These are phyloP conservation scores for Oopsacas minuta DNA, from an alignment of 37 sponge, comb jelly and placozoan species.

Conservation along the genomic window DNA sequence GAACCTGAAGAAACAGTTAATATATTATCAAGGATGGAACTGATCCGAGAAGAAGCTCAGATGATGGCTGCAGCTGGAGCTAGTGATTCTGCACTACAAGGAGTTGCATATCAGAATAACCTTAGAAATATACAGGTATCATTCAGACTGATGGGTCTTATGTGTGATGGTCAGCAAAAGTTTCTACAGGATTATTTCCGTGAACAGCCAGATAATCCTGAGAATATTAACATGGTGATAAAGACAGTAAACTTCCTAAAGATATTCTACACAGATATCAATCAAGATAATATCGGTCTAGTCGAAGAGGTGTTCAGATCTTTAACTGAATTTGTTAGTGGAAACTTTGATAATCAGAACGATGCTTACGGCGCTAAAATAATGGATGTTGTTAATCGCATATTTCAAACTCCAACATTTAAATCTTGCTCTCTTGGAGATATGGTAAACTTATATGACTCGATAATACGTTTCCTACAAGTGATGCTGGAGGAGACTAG, in stretches of 20 bases:
- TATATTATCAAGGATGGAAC: not conserved
- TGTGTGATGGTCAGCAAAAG: conserved; percentile 64
- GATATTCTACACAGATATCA: conserved; percentile 26
- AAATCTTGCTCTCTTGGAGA: not conserved
- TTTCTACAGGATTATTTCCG: conserved; percentile 49
- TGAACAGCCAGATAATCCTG: conserved; percentile 49
- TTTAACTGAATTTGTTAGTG: conserved; percentile 19
- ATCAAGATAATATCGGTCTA: conserved; percentile 39
- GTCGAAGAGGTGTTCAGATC: conserved; percentile 23
- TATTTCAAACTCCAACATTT: conserved; percentile 31
- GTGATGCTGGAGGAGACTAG: conserved; percentile 42
- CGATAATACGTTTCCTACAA: conserved; percentile 40
- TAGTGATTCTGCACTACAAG: not conserved
- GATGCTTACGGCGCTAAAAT: not conserved
- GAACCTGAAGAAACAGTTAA: not conserved
- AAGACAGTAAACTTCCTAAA: conserved; percentile 34
- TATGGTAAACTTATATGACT: conserved; percentile 27
- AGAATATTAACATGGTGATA: conserved; percentile 41
- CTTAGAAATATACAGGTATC: conserved; percentile 25
- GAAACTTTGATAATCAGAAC: conserved; percentile 10
- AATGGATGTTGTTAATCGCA: conserved; percentile 23
- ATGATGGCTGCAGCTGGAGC: not conserved
- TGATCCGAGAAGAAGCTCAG: not conserved
- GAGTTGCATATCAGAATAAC: not conserved
- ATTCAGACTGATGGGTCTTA: conserved; percentile 39